Evolutionary conservation across 2,113 vertebrate species (phyloP).

Genomic region (Sakesphorus luctuosus): DNA sequence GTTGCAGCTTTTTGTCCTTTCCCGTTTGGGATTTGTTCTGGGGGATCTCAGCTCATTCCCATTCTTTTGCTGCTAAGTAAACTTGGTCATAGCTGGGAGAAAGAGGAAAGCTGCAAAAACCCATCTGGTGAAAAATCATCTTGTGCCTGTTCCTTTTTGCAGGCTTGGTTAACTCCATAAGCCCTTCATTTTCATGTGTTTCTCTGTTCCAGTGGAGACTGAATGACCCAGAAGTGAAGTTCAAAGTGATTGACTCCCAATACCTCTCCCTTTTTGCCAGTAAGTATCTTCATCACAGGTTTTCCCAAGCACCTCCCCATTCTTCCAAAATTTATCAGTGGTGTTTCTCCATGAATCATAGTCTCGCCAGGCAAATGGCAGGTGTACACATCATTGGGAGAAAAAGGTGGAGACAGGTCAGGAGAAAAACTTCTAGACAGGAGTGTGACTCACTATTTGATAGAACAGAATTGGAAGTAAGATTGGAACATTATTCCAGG

Average conservation of each 20-base stretch:
- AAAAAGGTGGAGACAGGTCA: background rate
- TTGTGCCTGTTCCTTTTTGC: background rate
- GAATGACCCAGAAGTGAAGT: conserved; percentile 72
- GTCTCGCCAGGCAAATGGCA: background rate
- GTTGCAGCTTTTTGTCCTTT: background rate
- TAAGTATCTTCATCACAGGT: conserved; percentile 74
- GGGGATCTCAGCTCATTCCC: background rate
- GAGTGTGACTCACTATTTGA: background rate
- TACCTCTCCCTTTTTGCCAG: conserved; percentile 90
- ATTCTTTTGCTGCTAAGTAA: background rate
- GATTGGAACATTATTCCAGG: background rate
- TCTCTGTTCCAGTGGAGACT: conserved; percentile 85
- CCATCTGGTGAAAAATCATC: background rate
- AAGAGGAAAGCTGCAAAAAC: background rate
- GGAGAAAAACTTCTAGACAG: background rate
- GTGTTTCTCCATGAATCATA: background rate
- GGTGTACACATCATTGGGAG: background rate
- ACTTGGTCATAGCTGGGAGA: background rate
- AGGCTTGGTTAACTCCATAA: background rate
- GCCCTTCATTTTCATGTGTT: background rate
- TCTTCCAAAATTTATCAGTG: background rate
- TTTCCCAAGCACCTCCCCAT: background rate
- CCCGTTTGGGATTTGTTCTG: background rate
- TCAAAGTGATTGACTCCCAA: conserved; percentile 84
- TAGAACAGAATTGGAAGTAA: background rate